Base-by-base conservation (phyloP, 2,113 vertebrate species). In the Onychorhynchus coronatus region DNA sequence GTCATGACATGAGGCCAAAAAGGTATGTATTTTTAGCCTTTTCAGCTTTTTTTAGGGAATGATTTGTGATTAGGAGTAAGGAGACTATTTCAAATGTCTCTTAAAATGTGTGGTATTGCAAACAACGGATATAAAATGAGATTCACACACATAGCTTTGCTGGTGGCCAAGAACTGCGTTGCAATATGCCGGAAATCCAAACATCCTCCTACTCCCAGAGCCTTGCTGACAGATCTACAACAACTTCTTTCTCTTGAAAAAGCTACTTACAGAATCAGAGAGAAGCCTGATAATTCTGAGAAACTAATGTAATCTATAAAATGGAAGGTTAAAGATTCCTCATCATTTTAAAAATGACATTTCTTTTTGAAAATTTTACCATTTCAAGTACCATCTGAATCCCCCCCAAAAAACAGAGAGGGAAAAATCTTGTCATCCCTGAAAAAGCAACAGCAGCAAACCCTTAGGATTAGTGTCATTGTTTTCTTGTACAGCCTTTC, bases 121-220 rank as follows among this genome's bases (percentile, higher is more conserved):
- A 96, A 94, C 91, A 97, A 96, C 41, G 20, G 91, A 87, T 95
- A 93, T 91, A 91, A 97, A 97, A 97, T 97, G 95, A 96, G 89
- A 97, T 96, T 97, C 96, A 96, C 96, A 97, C 96, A 96, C 95
- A 97, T 84, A 96, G 83, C 95, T 97, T 95, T 93, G 96, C 96
- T 94, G 93, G 95, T 96, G 96, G 96, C 96, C 96, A 97, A 97
- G 95, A 97, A 94, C 91, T 95, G 95, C 42, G 23, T 96, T 96
- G 95, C 96, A 97, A 97, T 97, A 97, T 97, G 96, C 96, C 96
- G 95, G 96, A 97, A 96, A 96, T 97, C 96, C 96, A 97, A 97
- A 97, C 96, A 97, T 97, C 96, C 96, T 96, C 96, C 96, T 96
- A 97, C 96, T 96, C 95, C 73, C 86, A 96, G 94, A 94, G 96